Evolutionary conservation across 1,140 invertebrate species (phyloP).

Genomic region (Ooceraea biroi): DNA sequence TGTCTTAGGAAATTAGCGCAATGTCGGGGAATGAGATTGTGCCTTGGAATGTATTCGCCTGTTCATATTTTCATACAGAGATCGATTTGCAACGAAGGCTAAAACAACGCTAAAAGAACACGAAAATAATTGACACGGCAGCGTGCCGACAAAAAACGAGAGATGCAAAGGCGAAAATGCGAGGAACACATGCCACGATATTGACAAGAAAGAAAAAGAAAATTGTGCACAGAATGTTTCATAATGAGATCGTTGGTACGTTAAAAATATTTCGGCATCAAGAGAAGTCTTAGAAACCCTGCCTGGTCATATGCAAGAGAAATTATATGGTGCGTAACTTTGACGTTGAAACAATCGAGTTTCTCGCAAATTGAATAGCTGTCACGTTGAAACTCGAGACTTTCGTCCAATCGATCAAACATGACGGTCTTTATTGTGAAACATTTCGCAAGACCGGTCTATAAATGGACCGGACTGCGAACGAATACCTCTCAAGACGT

Average conservation of each 20-base stretch:
- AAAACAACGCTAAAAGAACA: constrained; percentile 17
- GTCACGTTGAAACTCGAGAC: not conserved
- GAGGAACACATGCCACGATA: constrained; percentile 52
- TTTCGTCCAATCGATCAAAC: not conserved
- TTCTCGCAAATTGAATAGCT: not conserved
- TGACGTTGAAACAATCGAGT: constrained; percentile 55
- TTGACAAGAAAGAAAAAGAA: constrained; percentile 39
- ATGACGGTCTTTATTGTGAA: not conserved
- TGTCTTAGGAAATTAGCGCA: constrained; percentile 38
- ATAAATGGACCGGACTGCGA: not conserved
- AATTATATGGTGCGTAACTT: constrained; percentile 43
- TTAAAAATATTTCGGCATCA: constrained; percentile 16
- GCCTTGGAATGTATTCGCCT: constrained; percentile 54
- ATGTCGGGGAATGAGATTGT: constrained; percentile 3
- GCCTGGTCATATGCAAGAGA: constrained; percentile 24
- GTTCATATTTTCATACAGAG: constrained; percentile 35
- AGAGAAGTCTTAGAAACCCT: constrained; percentile 43
- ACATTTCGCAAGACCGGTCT: not conserved
- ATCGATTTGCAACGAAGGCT: constrained; percentile 13
- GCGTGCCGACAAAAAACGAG: constrained; percentile 8
- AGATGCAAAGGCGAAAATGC: not conserved
- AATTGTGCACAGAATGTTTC: constrained; percentile 31
- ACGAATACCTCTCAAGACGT: constrained; percentile 8
- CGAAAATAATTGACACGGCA: constrained; percentile 27
- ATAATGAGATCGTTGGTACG: constrained; percentile 32